Percentiles rank a stretch among this genome's conserved stretches.
Conservation (phyloP, 2,888 invertebrate species). For the Dryobota labecula region DNA sequence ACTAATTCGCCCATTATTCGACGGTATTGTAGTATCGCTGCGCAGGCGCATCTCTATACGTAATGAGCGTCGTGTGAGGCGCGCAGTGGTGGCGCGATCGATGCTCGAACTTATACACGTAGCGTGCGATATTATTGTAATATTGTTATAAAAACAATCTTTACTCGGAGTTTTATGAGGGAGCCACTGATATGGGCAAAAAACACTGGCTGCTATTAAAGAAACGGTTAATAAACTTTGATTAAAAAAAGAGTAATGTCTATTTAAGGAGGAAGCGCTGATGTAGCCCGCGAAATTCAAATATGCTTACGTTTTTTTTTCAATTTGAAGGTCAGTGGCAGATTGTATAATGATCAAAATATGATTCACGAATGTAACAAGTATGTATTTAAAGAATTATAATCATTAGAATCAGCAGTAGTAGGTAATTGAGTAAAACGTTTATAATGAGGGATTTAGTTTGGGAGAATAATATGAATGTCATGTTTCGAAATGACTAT, state of each 20-base stretch:
- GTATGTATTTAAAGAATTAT: no score
- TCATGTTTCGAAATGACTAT: neutral
- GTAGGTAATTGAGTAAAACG: no score
- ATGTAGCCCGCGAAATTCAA: no score
- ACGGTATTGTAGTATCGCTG: conserved; percentile 40
- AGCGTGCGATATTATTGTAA: conserved; percentile 51
- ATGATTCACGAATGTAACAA: no score
- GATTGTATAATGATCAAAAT: no score
- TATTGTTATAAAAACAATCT: conserved; percentile 35
- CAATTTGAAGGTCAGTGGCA: no score
- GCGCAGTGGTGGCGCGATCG: conserved; percentile 56
- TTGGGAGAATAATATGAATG: neutral
- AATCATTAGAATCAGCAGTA: no score
- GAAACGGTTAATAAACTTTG: neutral
- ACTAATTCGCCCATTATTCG: conserved; percentile 45
- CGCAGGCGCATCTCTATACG: conserved; percentile 47
- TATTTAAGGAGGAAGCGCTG: no score
- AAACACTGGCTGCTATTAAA: conserved; percentile 2
- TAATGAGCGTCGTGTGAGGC: conserved; percentile 63
- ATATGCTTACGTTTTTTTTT: no score
- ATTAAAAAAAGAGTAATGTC: neutral
- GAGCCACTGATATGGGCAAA: neutral
- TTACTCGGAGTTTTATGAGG: conserved; percentile 1
- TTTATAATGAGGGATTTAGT: no score
- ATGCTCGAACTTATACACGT: conserved; percentile 33